These are phyloP conservation scores for Channa striata DNA, from an alignment of 2,797 vertebrate genomes.

Conservation along the genomic window DNA sequence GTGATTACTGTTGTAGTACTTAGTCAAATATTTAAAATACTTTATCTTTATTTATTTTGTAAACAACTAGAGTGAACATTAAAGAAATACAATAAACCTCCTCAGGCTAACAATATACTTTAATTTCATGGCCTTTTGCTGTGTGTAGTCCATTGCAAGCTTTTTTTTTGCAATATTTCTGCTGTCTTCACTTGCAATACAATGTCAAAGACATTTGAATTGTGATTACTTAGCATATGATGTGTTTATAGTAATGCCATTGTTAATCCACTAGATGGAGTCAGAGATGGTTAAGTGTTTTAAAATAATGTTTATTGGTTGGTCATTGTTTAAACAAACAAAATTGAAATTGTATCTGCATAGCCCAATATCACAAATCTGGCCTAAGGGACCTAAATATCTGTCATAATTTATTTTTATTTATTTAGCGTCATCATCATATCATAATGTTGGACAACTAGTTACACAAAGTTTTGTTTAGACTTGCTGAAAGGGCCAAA, in stretches of 20 bases:
- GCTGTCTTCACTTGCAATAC: neutral
- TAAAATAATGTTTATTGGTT: neutral
- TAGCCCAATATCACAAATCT: neutral
- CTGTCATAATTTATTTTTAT: too few relatives aligned
- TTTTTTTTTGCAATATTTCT: neutral
- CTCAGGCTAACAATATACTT: neutral
- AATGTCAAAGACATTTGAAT: neutral
- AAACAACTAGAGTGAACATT: too few relatives aligned
- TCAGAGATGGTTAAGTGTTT: neutral
- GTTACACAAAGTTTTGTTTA: too few relatives aligned
- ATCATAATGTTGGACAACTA: too few relatives aligned
- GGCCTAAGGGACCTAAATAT: too few relatives aligned
- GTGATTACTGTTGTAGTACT: too few relatives aligned
- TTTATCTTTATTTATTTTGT: too few relatives aligned
- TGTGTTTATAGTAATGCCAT: neutral
- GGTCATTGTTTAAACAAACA: neutral
- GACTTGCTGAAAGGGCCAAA: too few relatives aligned
- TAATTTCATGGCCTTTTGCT: too few relatives aligned
- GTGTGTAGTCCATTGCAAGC: neutral
- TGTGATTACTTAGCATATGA: neutral
- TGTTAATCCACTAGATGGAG: conserved; percentile 50
- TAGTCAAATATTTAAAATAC: too few relatives aligned
- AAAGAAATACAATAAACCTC: too few relatives aligned
- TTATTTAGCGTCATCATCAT: too few relatives aligned
- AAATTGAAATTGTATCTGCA: neutral